Conservation (phyloP, 1,140 invertebrate species). For the Drosophila elegans region DNA sequence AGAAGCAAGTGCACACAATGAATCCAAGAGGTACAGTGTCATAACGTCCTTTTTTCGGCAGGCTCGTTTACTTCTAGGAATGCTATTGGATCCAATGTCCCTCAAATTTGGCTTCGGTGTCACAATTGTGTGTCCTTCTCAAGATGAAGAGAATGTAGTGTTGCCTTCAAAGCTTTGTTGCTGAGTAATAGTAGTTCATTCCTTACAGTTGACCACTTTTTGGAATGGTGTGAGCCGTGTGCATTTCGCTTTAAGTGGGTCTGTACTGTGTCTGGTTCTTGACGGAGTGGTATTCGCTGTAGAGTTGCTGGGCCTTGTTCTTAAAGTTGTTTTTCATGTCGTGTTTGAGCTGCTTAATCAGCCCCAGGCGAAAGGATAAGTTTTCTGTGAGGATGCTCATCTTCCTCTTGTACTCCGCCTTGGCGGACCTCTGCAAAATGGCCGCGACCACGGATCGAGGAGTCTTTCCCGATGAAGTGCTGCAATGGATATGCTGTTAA, state of each 20-base stretch:
- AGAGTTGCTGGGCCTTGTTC: conserved; percentile 30
- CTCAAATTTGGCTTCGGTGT: not conserved
- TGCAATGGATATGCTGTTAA: not conserved
- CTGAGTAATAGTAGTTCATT: too few species aligned
- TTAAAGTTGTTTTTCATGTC: conserved; percentile 25
- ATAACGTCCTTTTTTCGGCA: not conserved
- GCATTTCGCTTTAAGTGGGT: not conserved
- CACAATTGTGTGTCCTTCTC: not conserved
- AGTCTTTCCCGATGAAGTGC: not conserved
- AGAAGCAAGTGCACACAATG: conserved; percentile 37
- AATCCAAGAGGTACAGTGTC: conserved; percentile 18
- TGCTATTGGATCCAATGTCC: not conserved
- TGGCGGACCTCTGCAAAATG: conserved; percentile 2
- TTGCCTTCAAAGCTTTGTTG: too few species aligned
- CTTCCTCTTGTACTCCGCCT: conserved; percentile 27
- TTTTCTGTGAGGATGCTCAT: conserved; percentile 9
- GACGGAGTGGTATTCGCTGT: conserved; percentile 3
- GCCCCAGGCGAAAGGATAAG: conserved; percentile 12
- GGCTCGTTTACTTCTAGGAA: not conserved
- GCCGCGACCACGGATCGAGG: not conserved
- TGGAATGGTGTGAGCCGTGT: not conserved
- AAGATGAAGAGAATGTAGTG: not conserved
- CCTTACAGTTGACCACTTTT: too few species aligned
- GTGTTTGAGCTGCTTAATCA: conserved; percentile 33
- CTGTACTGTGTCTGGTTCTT: conserved; percentile 1